A percentile compares a stretch with the other conserved stretches of the same genome.
Conservation (phyloP, 2,113 vertebrate genomes). For the Coregonus clupeaformis region DNA sequence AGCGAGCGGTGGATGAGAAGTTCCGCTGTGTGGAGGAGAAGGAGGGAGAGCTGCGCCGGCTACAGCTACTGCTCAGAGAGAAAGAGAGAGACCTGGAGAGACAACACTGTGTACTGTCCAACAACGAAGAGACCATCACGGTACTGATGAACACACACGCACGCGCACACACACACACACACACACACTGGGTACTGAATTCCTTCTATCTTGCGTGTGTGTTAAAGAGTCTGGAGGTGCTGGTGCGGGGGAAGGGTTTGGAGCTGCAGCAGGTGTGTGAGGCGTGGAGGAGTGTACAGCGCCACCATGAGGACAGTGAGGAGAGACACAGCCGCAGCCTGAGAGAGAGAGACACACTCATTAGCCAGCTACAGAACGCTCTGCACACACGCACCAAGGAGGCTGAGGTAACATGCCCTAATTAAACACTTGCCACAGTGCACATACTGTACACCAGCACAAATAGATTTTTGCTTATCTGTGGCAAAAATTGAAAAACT, state of each 20-base stretch:
- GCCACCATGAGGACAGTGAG: conserved; percentile 76
- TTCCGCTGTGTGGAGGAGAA: conserved; percentile 83
- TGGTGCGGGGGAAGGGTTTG: conserved; percentile 81
- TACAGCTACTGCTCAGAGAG: conserved; percentile 80
- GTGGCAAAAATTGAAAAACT: not conserved
- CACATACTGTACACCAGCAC: too few relatives aligned
- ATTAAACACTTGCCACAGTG: too few relatives aligned
- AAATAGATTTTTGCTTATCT: not conserved
- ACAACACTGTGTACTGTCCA: conserved; percentile 77
- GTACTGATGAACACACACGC: conserved; percentile 59
- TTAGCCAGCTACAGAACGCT: conserved; percentile 82
- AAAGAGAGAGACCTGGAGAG: conserved; percentile 82
- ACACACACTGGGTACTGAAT: not conserved
- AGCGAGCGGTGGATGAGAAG: conserved; percentile 86
- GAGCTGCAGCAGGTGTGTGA: conserved; percentile 82
- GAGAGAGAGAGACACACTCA: conserved; percentile 81
- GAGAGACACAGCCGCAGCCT: conserved; percentile 71
- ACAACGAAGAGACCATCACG: conserved; percentile 87
- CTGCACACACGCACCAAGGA: conserved; percentile 83
- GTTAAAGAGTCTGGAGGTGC: conserved; percentile 84
- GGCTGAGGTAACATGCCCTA: conserved; percentile 74
- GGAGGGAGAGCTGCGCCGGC: conserved; percentile 77
- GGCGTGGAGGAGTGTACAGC: conserved; percentile 76
- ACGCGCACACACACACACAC: not conserved
- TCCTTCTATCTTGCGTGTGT: conserved; percentile 14